Evolutionary conservation across 2,113 vertebrate species (phyloP).

Genomic region (Chaenocephalus aceratus): DNA sequence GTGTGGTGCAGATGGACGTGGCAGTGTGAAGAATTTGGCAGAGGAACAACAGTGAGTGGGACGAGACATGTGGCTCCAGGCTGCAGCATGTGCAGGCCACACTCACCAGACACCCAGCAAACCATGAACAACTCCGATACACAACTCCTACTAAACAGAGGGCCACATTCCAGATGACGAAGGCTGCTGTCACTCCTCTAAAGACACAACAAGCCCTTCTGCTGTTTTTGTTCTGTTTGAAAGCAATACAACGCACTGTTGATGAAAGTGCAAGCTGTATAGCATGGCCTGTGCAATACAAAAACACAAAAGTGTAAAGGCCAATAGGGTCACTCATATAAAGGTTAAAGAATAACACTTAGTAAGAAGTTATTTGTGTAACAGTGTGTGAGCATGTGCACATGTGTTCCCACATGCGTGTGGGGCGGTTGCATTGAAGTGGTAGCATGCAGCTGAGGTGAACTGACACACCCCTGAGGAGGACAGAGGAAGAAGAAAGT

Average conservation of each 20-base stretch:
- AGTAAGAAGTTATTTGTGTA: not conserved
- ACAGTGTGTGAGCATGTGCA: conserved; percentile 5
- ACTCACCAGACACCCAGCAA: conserved; percentile 50
- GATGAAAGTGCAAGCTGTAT: not conserved
- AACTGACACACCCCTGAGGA: conserved; percentile 59
- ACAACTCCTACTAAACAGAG: conserved; percentile 45
- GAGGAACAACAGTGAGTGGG: conserved; percentile 43
- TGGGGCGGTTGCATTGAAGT: conserved; percentile 24
- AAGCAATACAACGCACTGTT: not conserved
- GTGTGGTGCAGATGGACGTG: conserved; percentile 48
- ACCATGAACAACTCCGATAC: conserved; percentile 37
- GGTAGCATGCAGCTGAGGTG: conserved; percentile 44
- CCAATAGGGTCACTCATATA: not conserved
- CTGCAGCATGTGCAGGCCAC: conserved; percentile 50
- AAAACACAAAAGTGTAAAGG: conserved; percentile 15
- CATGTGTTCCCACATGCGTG: conserved; percentile 24
- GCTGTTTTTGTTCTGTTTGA: conserved; percentile 4
- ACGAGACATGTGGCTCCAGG: conserved; percentile 57
- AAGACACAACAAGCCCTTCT: not conserved
- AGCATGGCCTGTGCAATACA: not conserved
- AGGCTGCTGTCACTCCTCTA: conserved; percentile 3
- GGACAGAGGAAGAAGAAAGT: conserved; percentile 44
- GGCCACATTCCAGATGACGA: conserved; percentile 38
- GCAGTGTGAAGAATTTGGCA: conserved; percentile 41
- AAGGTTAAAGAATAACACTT: conserved; percentile 24